Conservation (phyloP, 2,888 invertebrate genomes). For the Coelopa pilipes region DNA sequence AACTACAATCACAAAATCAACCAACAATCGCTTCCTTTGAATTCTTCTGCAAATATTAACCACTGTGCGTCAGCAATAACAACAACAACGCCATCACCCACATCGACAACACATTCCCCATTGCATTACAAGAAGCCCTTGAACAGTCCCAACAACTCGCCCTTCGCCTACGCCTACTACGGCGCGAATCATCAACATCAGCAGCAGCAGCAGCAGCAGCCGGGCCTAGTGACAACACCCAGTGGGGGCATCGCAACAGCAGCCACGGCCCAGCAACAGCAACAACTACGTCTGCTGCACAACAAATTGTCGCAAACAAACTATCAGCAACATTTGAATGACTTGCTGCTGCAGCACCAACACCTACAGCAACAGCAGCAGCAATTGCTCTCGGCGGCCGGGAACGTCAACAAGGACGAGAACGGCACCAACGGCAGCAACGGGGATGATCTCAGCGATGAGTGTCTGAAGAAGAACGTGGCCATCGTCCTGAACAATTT, state of each 20-base stretch:
- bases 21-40: constrained; percentile 51
- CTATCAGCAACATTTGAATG: constrained; percentile 61
- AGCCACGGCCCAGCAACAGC: constrained; percentile 44
- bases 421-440: constrained; percentile 34
- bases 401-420: constrained; percentile 34
- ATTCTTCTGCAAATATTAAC: constrained; percentile 48
- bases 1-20: constrained; percentile 53
- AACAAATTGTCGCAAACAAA: constrained; percentile 52
- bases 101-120: constrained; percentile 57
- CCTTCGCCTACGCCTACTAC: constrained; percentile 53
- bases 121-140: constrained; percentile 62
- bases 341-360: constrained; percentile 60
- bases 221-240: constrained; percentile 8
- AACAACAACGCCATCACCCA: constrained; percentile 45
- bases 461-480: constrained; percentile 67
- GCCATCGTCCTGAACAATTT: constrained; percentile 67
- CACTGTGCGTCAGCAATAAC: constrained; percentile 44
- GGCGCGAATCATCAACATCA: constrained; percentile 39
- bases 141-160: constrained; percentile 64
- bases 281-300: constrained; percentile 50
- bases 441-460: constrained; percentile 65
- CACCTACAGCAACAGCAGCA: constrained; percentile 56
- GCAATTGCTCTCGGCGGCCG: constrained; percentile 50
- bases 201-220: constrained; percentile 40
- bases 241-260: constrained; percentile 1